phyloP scores from a whole-genome alignment of 1,140 invertebrate species.

The Melitaea cinxia region DNA sequence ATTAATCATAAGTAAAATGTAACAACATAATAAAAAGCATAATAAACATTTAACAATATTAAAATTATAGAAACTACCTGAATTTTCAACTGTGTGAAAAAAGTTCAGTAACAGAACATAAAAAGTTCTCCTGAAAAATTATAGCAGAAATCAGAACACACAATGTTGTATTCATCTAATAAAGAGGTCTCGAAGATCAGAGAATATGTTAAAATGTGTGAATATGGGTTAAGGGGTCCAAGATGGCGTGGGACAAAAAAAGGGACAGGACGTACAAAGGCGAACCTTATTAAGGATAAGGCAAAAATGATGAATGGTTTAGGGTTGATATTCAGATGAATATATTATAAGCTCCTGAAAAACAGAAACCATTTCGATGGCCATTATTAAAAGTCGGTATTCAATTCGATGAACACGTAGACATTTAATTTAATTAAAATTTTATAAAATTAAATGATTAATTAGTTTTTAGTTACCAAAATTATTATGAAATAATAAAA shows the following conservation, averaged over 20 bases:
- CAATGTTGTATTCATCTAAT: slow-evolving; percentile 40
- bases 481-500: too few species aligned
- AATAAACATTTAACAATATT: too few species aligned
- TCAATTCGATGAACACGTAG: not conserved
- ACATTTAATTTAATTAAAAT: not conserved
- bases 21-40: too few species aligned
- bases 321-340: slow-evolving; percentile 38
- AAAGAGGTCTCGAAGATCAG: slow-evolving; percentile 36
- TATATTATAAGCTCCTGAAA: slow-evolving; percentile 35
- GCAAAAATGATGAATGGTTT: slow-evolving; percentile 42
- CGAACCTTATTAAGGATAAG: slow-evolving; percentile 45
- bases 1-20: too few species aligned
- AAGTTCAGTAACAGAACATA: slow-evolving; percentile 5
- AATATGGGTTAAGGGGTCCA: slow-evolving; percentile 38
- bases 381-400: not conserved
- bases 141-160: slow-evolving; percentile 27
- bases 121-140: slow-evolving; percentile 12
- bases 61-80: too few species aligned
- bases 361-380: slow-evolving; percentile 16
- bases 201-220: slow-evolving; percentile 41
- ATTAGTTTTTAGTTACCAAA: not conserved
- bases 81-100: too few species aligned
- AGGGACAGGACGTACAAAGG: slow-evolving; percentile 40
- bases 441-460: not conserved
- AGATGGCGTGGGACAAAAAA: slow-evolving; percentile 41